Evolutionary conservation across 1,140 invertebrate genomes (phyloP).

Genomic region (Drosophila jambulina): DNA sequence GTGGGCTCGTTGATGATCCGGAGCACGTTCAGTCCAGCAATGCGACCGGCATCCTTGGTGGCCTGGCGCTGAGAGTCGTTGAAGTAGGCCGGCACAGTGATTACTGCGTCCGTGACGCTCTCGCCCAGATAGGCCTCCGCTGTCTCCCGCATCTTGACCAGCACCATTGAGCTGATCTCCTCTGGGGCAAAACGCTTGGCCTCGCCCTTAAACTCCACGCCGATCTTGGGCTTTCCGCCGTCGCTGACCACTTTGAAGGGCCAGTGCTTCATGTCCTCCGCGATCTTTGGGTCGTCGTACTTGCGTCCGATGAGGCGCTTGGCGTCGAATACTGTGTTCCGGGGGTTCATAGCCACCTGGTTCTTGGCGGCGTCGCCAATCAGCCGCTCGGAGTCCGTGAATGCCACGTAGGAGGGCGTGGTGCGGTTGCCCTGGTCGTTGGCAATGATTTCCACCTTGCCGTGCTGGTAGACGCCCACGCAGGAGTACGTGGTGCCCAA

Average conservation of each 20-base stretch:
- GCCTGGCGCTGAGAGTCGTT: constrained; percentile 89
- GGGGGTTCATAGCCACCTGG: constrained; percentile 83
- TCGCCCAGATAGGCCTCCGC: constrained; percentile 91
- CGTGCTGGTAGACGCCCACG: constrained; percentile 92
- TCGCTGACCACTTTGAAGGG: constrained; percentile 90
- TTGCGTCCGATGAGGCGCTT: constrained; percentile 89
- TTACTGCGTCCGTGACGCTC: constrained; percentile 88
- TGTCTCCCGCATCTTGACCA: constrained; percentile 93
- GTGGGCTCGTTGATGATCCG: constrained; percentile 91
- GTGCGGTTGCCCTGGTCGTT: constrained; percentile 98
- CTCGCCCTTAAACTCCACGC: constrained; percentile 91
- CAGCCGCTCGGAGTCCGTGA: constrained; percentile 97
- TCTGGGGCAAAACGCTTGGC: constrained; percentile 90
- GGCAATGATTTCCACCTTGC: constrained; percentile 96
- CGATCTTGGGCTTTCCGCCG: constrained; percentile 89
- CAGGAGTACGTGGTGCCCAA: constrained; percentile 92
- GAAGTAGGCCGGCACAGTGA: constrained; percentile 88
- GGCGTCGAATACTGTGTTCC: constrained; percentile 85
- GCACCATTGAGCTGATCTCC: constrained; percentile 92
- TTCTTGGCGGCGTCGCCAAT: constrained; percentile 97
- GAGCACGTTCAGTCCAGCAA: constrained; percentile 89
- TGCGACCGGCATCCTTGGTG: constrained; percentile 89
- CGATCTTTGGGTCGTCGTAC: constrained; percentile 90
- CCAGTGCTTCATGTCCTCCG: constrained; percentile 92
- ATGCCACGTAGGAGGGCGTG: constrained; percentile 98